Percentiles rank a stretch among this genome's conserved stretches.
phyloP scores from a whole-genome alignment of 2,888 invertebrate species.

The Philhelius pedissequus region DNA sequence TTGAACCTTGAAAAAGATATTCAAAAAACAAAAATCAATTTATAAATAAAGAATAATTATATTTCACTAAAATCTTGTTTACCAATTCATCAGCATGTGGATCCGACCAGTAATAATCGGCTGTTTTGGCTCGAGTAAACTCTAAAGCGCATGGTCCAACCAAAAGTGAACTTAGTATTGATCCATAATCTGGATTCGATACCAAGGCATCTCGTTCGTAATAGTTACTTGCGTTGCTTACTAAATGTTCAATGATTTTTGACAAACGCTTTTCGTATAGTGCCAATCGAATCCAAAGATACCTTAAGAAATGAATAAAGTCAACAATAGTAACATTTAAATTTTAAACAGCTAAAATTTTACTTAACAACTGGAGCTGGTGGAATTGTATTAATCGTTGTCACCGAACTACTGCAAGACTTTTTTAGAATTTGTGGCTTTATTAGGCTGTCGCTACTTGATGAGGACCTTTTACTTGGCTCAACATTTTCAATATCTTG shows the following conservation, averaged over 20 bases:
- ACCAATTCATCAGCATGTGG: slow-evolving; percentile 96
- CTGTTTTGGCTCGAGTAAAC: slow-evolving; percentile 92
- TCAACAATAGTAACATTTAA: background rate
- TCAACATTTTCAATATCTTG: slow-evolving; percentile 87
- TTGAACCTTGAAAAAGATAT: slow-evolving; percentile 78
- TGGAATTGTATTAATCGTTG: slow-evolving; percentile 60
- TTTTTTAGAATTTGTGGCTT: slow-evolving; percentile 84
- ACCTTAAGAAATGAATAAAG: slow-evolving; percentile 79
- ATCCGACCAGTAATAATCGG: slow-evolving; percentile 95
- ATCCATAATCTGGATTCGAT: slow-evolving; percentile 93
- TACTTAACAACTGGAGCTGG: slow-evolving; percentile 60
- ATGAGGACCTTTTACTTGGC: slow-evolving; percentile 83
- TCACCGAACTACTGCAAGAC: slow-evolving; percentile 81
- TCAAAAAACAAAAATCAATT: background rate
- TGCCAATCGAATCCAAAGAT: slow-evolving; percentile 94
- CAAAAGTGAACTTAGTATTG: slow-evolving; percentile 92
- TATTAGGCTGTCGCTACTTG: slow-evolving; percentile 82
- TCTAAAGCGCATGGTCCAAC: slow-evolving; percentile 97
- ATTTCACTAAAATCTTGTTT: background rate
- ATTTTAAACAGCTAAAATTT: background rate
- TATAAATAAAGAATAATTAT: background rate
- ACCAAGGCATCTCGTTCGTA: slow-evolving; percentile 94
- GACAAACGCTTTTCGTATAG: slow-evolving; percentile 92
- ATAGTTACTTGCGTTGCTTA: slow-evolving; percentile 89
- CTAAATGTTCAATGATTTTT: slow-evolving; percentile 93